These are phyloP conservation scores for Smittia aterrima DNA, from an alignment of 2,888 invertebrate genomes.

Conservation along the genomic window DNA sequence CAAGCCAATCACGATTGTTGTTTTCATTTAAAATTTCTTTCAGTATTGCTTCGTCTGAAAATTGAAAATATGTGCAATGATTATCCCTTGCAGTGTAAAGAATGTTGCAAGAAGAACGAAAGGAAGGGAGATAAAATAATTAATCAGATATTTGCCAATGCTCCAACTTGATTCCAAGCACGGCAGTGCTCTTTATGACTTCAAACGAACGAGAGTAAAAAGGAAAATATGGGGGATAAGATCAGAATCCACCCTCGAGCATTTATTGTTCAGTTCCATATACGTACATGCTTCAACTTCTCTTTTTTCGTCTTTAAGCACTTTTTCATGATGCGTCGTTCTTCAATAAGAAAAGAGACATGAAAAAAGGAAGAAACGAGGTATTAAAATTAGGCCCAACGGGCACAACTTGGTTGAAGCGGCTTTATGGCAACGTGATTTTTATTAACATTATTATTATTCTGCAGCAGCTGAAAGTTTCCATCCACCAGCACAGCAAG, in stretches of 20 bases:
- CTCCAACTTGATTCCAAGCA: not conserved
- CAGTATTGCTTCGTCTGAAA: not conserved
- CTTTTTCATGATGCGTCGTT: not conserved
- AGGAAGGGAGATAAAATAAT: not conserved
- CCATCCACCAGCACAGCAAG: no score
- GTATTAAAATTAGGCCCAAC: not conserved
- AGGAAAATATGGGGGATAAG: conserved; percentile 2
- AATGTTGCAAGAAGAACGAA: not conserved
- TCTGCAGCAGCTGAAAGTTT: no score
- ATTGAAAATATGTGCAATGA: not conserved
- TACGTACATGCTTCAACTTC: conserved; percentile 3
- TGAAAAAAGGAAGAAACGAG: conserved; percentile 8
- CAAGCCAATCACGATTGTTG: not conserved
- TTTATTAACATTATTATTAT: no score
- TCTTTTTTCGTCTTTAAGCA: not conserved
- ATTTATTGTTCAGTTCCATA: not conserved
- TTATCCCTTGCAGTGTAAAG: not conserved
- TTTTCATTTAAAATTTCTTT: not conserved
- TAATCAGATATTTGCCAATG: not conserved
- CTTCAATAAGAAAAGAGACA: not conserved
- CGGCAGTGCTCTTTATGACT: not conserved
- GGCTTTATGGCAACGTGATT: not conserved
- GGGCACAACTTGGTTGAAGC: not conserved
- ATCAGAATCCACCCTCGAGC: conserved; percentile 17
- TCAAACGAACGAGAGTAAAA: not conserved